Evolutionary conservation across 2,113 vertebrate species (phyloP).

Genomic region (Tetrao urogallus): DNA sequence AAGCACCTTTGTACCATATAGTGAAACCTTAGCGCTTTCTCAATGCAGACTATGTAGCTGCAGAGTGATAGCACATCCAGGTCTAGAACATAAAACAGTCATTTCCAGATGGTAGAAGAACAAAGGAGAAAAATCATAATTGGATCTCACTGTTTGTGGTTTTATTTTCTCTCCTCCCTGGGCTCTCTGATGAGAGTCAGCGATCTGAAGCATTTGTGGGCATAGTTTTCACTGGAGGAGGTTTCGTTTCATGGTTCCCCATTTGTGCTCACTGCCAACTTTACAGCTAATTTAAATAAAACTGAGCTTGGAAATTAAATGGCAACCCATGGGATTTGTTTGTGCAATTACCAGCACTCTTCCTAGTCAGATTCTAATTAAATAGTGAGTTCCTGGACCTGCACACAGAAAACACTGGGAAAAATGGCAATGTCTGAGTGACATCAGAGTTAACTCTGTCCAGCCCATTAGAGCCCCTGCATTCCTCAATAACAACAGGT

Average conservation of each 20-base stretch:
- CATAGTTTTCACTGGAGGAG: slow-evolving; percentile 26
- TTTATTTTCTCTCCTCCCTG: slow-evolving; percentile 39
- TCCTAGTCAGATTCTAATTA: slow-evolving; percentile 56
- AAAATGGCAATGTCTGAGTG: slow-evolving; percentile 35
- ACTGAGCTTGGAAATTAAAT: slow-evolving; percentile 63
- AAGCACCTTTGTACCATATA: background rate
- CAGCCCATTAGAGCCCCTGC: background rate
- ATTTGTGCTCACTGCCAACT: slow-evolving; percentile 55
- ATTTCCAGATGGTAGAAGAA: slow-evolving; percentile 27
- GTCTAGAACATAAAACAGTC: slow-evolving; percentile 20
- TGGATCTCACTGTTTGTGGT: slow-evolving; percentile 43
- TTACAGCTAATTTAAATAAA: slow-evolving; percentile 69
- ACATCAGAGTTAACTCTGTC: slow-evolving; percentile 62
- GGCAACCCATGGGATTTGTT: slow-evolving; percentile 59
- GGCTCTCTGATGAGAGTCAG: slow-evolving; percentile 21
- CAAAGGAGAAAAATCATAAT: slow-evolving; percentile 40
- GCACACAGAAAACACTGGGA: slow-evolving; percentile 35
- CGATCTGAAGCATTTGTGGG: slow-evolving; percentile 33
- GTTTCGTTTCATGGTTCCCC: slow-evolving; percentile 55
- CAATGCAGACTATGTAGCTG: background rate
- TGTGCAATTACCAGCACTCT: slow-evolving; percentile 44
- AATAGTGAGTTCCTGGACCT: slow-evolving; percentile 39
- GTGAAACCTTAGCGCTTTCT: background rate
- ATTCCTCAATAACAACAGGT: background rate
- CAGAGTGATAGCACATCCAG: background rate